phyloP scores from a whole-genome alignment of 2,888 invertebrate genomes.

The Neelides folsomi region DNA sequence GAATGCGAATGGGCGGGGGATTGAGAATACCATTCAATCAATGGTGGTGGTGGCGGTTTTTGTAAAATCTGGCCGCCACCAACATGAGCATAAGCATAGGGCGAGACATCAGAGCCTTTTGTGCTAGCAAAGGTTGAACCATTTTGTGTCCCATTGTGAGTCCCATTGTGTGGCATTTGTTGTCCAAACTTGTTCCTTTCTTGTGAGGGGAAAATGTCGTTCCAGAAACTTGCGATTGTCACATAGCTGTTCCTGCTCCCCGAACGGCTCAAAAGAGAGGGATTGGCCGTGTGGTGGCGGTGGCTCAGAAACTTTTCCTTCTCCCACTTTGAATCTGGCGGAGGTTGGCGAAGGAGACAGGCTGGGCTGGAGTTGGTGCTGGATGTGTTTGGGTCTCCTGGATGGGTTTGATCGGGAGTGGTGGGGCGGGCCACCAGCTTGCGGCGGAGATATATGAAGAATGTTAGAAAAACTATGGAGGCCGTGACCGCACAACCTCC shows the following conservation, averaged over 20 bases:
- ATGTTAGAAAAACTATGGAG: slow-evolving; percentile 29
- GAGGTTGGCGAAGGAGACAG: slow-evolving; percentile 29
- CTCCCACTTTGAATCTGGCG: slow-evolving; percentile 22
- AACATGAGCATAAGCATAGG: slow-evolving; percentile 32
- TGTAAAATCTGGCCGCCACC: slow-evolving; percentile 7
- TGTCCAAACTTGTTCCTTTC: too few relatives aligned
- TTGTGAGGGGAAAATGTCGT: slow-evolving; percentile 26
- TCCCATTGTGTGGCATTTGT: not conserved
- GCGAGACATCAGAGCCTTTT: slow-evolving; percentile 32
- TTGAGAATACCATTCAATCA: slow-evolving; percentile 31
- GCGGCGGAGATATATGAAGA: slow-evolving; percentile 33
- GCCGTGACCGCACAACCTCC: slow-evolving; percentile 33
- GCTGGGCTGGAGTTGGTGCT: slow-evolving; percentile 31
- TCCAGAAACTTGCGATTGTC: slow-evolving; percentile 32
- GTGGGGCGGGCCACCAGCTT: slow-evolving; percentile 14
- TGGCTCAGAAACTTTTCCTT: slow-evolving; percentile 18
- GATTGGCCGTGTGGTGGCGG: too few relatives aligned
- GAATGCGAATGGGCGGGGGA: slow-evolving; percentile 4
- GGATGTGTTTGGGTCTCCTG: slow-evolving; percentile 24
- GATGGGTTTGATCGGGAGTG: slow-evolving; percentile 14
- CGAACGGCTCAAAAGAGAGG: too few relatives aligned
- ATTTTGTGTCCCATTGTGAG: not conserved
- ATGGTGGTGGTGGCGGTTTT: slow-evolving; percentile 17
- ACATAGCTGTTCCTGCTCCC: slow-evolving; percentile 30
- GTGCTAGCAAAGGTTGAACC: slow-evolving; percentile 14